A percentile compares a stretch with the other conserved stretches of the same genome.
phyloP scores from a whole-genome alignment of 2,888 invertebrate genomes.

The Drosophila macrospina region DNA sequence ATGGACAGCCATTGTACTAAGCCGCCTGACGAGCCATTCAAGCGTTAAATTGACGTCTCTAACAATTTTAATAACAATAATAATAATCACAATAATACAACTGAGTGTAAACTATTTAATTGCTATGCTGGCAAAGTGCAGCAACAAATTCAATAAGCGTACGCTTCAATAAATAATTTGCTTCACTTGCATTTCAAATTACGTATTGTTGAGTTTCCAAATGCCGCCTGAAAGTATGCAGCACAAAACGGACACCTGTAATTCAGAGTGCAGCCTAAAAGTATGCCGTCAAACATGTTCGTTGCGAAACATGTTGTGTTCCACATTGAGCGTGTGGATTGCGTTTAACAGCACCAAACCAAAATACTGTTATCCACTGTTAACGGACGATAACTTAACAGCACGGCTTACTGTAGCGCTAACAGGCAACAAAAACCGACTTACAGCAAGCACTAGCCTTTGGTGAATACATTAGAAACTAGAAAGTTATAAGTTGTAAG shows the following conservation, averaged over 20 bases:
- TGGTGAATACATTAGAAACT: neutral
- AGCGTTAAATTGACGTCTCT: slow-evolving; percentile 44
- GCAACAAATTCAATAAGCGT: neutral
- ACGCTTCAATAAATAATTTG: neutral
- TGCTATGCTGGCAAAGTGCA: slow-evolving; percentile 39
- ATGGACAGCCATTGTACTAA: slow-evolving; percentile 13
- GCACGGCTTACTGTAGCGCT: neutral
- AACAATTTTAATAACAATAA: slow-evolving; percentile 24
- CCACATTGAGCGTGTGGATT: slow-evolving; percentile 51
- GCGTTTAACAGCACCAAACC: slow-evolving; percentile 10
- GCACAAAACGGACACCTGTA: slow-evolving; percentile 47
- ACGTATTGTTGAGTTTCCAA: neutral
- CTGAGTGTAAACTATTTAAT: slow-evolving; percentile 55
- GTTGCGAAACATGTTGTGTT: slow-evolving; percentile 47
- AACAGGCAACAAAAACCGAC: neutral
- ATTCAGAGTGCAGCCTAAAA: slow-evolving; percentile 15
- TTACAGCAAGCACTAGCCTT: neutral
- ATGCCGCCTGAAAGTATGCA: slow-evolving; percentile 35
- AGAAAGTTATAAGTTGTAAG: too few species aligned
- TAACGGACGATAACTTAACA: slow-evolving; percentile 1
- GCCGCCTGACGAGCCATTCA: slow-evolving; percentile 28
- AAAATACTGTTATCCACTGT: neutral
- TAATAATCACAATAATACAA: slow-evolving; percentile 10
- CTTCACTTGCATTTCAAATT: neutral
- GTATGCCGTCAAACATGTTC: slow-evolving; percentile 58